Percentiles rank a stretch among this genome's conserved stretches.
Conservation (phyloP, 2,797 vertebrate species). For the Molossus alvarezi region DNA sequence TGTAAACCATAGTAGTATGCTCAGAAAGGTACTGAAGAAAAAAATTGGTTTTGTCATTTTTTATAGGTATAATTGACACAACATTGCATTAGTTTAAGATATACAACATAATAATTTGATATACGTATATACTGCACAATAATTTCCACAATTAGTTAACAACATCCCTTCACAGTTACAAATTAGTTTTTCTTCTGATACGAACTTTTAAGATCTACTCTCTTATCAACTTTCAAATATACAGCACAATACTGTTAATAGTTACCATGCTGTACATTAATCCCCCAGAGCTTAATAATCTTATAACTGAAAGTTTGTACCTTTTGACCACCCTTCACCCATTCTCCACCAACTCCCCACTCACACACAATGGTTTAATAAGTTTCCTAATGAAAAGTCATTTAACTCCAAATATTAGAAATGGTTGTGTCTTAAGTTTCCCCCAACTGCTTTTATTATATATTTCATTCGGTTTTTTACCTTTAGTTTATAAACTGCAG, state of each 20-base stretch:
- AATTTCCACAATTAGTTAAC: not conserved
- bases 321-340: not conserved
- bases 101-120: not conserved
- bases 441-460: not conserved
- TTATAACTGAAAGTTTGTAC: not conserved
- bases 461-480: constrained; percentile 88
- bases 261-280: not conserved
- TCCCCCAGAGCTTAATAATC: not conserved
- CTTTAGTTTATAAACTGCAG: constrained; percentile 95
- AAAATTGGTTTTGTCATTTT: not conserved
- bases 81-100: not conserved
- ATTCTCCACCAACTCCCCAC: not conserved
- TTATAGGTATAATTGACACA: not conserved
- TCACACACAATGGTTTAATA: not conserved
- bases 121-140: not conserved
- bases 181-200: not conserved
- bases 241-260: not conserved
- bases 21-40: constrained; percentile 16
- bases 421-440: not conserved
- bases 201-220: not conserved
- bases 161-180: not conserved
- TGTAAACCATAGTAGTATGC: not conserved
- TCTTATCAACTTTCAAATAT: not conserved
- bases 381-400: constrained; percentile 41
- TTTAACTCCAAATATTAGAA: constrained; percentile 53